Evolutionary conservation across 2,888 invertebrate species (phyloP).

Genomic region (Lasioglossum villosulum): DNA sequence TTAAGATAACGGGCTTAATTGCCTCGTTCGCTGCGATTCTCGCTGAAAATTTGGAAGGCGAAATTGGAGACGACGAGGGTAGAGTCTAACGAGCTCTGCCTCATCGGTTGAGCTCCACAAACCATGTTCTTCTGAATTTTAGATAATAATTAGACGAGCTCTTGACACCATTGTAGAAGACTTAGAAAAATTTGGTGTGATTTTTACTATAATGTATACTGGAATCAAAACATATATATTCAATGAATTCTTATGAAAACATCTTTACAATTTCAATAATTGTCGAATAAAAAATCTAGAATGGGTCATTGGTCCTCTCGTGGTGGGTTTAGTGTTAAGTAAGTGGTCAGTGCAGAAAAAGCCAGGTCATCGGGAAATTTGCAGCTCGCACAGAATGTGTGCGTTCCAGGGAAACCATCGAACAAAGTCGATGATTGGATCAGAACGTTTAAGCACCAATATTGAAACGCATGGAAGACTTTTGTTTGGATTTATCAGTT

Average conservation of each 20-base stretch:
- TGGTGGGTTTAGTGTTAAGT: neutral
- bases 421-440: neutral
- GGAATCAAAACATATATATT: too few relatives aligned
- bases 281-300: too few relatives aligned
- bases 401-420: neutral
- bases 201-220: too few relatives aligned
- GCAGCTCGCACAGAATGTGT: neutral
- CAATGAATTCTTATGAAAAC: too few relatives aligned
- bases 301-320: too few relatives aligned
- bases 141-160: neutral
- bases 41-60: conserved; percentile 4
- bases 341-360: neutral
- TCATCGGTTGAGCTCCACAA: neutral
- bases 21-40: conserved; percentile 20
- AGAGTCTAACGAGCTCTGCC: conserved; percentile 32
- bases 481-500: neutral
- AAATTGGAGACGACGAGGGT: conserved; percentile 28
- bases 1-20: conserved; percentile 56
- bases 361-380: neutral
- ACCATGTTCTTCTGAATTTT: neutral
- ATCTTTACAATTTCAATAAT: too few relatives aligned
- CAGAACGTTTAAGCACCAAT: conserved; percentile 7
- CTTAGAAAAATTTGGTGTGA: too few relatives aligned
- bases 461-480: conserved; percentile 23
- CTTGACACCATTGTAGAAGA: neutral